Percentiles rank a stretch among this genome's conserved stretches.
These are phyloP conservation scores for Anhinga anhinga DNA, from an alignment of 2,113 vertebrate species.

Conservation along the genomic window DNA sequence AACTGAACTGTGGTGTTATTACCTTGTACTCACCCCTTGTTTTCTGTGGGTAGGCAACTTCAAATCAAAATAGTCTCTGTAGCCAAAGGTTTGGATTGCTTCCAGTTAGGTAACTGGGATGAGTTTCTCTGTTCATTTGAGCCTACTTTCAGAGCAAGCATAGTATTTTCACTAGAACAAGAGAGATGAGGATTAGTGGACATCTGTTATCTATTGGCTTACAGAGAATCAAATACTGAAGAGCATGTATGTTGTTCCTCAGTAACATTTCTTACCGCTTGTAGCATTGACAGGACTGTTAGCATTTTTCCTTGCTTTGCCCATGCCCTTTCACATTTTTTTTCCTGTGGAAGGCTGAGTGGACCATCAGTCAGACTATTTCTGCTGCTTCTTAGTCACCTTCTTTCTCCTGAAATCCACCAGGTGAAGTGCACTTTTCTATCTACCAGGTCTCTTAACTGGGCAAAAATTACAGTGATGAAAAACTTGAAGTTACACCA, in stretches of 20 bases:
- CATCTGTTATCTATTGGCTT: not conserved
- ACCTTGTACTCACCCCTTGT: not conserved
- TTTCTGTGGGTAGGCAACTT: not conserved
- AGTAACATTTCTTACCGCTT: not conserved
- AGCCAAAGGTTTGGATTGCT: not conserved
- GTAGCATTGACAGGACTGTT: not conserved
- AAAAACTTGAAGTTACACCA: not conserved
- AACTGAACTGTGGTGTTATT: not conserved
- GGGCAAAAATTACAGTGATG: not conserved
- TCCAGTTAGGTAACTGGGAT: not conserved
- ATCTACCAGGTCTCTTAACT: not conserved
- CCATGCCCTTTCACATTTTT: not conserved
- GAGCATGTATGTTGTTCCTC: fast-evolving
- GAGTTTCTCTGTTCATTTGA: not conserved
- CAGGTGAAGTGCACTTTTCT: not conserved
- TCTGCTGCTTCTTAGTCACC: not conserved
- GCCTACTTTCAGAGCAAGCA: not conserved
- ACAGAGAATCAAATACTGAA: not conserved
- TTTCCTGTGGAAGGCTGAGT: not conserved
- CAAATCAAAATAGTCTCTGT: not conserved
- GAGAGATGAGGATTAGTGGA: not conserved
- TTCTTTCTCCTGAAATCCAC: not conserved
- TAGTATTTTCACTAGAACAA: not conserved
- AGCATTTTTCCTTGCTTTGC: not conserved
- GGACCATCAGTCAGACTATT: not conserved